A percentile compares a stretch with the other conserved stretches of the same genome.
These are phyloP conservation scores for Siniperca undulata DNA, from an alignment of 2,797 vertebrate species.

Conservation along the genomic window DNA sequence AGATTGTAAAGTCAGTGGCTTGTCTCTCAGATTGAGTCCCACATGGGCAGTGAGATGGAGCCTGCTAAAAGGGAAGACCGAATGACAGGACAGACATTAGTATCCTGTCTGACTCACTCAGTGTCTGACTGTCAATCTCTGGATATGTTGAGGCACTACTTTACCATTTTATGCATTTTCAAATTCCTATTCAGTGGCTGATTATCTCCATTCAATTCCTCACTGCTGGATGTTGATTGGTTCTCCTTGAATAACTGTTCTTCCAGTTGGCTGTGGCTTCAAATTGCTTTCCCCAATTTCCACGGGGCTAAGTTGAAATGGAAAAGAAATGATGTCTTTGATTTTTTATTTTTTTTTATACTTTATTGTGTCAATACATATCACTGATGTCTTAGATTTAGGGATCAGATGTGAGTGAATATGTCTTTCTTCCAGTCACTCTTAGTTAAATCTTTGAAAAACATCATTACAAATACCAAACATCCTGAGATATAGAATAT, in stretches of 20 bases:
- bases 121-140: conserved; percentile 76
- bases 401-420: conserved; percentile 37
- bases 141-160: conserved; percentile 52
- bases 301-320: conserved; percentile 47
- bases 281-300: conserved; percentile 49
- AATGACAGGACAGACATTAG: conserved; percentile 67
- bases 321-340: conserved; percentile 26
- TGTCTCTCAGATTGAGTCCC: conserved; percentile 88
- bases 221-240: conserved; percentile 59
- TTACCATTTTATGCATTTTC: conserved; percentile 62
- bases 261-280: conserved; percentile 39
- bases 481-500: not conserved
- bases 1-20: conserved; percentile 80
- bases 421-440: conserved; percentile 32
- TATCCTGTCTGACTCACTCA: conserved; percentile 85
- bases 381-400: conserved; percentile 10
- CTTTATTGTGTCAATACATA: too few relatives aligned
- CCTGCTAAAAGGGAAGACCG: conserved; percentile 83
- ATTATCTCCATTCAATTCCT: conserved; percentile 67
- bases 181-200: conserved; percentile 54
- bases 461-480: conserved; percentile 21
- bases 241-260: conserved; percentile 49
- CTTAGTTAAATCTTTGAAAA: conserved; percentile 27
- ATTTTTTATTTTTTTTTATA: conserved; percentile 1
- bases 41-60: conserved; percentile 84